Evolutionary conservation across 2,888 invertebrate genomes (phyloP).

Genomic region (Scotopteryx bipunctaria): DNA sequence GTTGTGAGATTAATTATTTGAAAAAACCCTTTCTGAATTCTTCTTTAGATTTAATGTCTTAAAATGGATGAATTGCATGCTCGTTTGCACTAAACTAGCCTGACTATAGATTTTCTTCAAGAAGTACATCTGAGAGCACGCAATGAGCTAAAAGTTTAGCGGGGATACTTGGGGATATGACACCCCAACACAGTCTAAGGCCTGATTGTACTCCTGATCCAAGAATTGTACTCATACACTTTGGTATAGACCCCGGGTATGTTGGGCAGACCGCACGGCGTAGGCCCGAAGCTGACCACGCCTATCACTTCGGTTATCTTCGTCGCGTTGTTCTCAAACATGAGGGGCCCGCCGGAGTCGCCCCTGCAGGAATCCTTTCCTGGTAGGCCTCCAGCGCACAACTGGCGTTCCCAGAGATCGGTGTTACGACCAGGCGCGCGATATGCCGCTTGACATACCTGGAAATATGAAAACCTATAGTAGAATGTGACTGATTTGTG

Average conservation of each 20-base stretch:
- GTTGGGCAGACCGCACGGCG: conserved; percentile 80
- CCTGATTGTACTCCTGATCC: conserved; percentile 74
- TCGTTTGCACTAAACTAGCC: too few species aligned
- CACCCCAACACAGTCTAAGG: conserved; percentile 21
- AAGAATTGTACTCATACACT: conserved; percentile 79
- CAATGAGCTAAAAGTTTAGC: too few species aligned
- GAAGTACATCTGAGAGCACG: too few species aligned
- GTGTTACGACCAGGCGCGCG: conserved; percentile 31
- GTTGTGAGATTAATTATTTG: too few species aligned
- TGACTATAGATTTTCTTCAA: too few species aligned
- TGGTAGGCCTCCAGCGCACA: conserved; percentile 84
- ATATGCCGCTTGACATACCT: conserved; percentile 47
- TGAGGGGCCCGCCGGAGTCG: conserved; percentile 86
- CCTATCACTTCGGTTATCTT: conserved; percentile 63
- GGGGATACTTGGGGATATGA: too few species aligned
- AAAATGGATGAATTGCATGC: too few species aligned
- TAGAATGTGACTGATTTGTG: too few species aligned
- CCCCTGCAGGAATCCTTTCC: conserved; percentile 85
- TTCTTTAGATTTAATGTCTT: too few species aligned
- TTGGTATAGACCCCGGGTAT: conserved; percentile 86
- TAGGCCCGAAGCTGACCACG: conserved; percentile 85
- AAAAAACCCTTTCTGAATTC: too few species aligned
- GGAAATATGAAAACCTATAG: too few species aligned
- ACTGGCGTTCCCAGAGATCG: conserved; percentile 48
- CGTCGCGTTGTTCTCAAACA: conserved; percentile 51